These are phyloP conservation scores for Caenorhabditis sp. DNA, from an alignment of 2,888 invertebrate genomes.

Conservation along the genomic window DNA sequence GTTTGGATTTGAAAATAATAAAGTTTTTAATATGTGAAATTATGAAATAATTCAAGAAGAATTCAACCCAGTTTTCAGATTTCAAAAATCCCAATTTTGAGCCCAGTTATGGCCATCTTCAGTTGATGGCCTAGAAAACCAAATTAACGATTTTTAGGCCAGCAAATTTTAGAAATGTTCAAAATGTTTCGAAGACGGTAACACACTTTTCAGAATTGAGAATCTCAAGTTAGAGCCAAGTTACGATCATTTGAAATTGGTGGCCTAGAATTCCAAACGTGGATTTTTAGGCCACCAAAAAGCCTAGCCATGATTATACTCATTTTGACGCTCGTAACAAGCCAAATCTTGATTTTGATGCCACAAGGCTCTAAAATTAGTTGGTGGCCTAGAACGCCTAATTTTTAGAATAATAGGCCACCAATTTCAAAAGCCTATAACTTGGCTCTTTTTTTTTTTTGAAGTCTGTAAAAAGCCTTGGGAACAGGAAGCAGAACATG, in stretches of 20 bases:
- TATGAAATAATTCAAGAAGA: not conserved
- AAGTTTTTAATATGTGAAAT: no score
- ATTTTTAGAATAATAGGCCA: no score
- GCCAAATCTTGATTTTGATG: no score
- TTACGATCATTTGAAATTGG: not conserved
- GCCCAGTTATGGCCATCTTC: not conserved
- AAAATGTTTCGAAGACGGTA: no score
- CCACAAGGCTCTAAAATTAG: not conserved
- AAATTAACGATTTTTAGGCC: not conserved
- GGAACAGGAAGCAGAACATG: not conserved
- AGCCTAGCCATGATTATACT: no score
- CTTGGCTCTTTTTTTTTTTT: not conserved
- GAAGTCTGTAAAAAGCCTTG: not conserved
- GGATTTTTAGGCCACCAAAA: no score
- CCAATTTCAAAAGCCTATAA: not conserved
- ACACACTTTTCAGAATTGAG: no score
- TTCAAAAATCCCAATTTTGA: not conserved
- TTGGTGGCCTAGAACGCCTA: no score
- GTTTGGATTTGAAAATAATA: no score
- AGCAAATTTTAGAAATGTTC: not conserved
- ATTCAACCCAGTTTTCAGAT: not conserved
- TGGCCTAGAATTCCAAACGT: no score
- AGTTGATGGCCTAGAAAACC: slow-evolving; percentile 5
- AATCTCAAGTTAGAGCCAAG: not conserved
- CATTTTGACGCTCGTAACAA: no score